Conservation (phyloP, 2,888 invertebrate genomes). For the Scaeva pyrastri region DNA sequence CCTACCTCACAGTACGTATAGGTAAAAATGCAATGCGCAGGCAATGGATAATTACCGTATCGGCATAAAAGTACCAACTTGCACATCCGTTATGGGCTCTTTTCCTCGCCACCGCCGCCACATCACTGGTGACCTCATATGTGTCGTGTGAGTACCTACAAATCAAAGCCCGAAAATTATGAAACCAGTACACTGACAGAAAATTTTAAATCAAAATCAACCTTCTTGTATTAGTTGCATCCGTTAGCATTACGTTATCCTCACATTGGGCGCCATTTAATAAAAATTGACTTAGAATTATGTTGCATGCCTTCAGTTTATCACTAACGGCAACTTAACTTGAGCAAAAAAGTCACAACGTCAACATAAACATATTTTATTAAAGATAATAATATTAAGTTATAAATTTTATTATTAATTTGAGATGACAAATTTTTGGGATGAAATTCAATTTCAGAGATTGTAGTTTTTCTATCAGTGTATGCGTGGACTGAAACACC, state of each 20-base stretch:
- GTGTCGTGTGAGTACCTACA: conserved; percentile 24
- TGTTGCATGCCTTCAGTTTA: too few species aligned
- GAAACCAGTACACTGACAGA: background rate
- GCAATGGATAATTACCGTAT: conserved; percentile 69
- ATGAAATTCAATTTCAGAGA: too few species aligned
- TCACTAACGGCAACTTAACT: too few species aligned
- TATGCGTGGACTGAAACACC: conserved; percentile 20
- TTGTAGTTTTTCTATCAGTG: conserved; percentile 10
- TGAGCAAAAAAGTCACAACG: too few species aligned
- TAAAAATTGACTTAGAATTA: too few species aligned
- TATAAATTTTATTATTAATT: too few species aligned
- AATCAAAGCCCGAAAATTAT: conserved; percentile 49
- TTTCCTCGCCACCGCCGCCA: conserved; percentile 30
- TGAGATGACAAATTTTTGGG: too few species aligned
- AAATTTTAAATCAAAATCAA: background rate
- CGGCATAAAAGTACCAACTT: conserved; percentile 64
- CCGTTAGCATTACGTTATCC: too few species aligned
- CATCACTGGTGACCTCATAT: conserved; percentile 10
- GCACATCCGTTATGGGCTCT: conserved; percentile 64
- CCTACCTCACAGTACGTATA: conserved; percentile 53
- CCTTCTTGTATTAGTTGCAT: too few species aligned
- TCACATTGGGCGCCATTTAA: too few species aligned
- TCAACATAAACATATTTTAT: too few species aligned
- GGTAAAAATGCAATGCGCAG: conserved; percentile 11
- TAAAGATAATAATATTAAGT: too few species aligned